Conservation (phyloP, 2,888 invertebrate genomes). For the Amiota mariae region DNA sequence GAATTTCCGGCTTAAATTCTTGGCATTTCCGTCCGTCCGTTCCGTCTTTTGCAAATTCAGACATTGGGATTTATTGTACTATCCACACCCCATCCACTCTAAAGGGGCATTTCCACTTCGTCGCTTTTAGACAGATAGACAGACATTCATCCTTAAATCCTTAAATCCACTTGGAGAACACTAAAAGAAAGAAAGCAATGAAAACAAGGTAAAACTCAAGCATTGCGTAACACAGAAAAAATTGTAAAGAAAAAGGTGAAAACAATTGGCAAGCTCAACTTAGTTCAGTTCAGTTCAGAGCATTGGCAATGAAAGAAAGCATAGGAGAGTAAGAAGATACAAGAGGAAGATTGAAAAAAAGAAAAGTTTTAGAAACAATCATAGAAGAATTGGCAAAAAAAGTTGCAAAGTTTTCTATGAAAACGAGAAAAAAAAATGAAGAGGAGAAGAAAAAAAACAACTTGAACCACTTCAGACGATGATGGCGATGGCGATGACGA, state of each 20-base stretch:
- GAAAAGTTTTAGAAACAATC: slow-evolving; percentile 20
- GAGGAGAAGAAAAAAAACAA: neutral
- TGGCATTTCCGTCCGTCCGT: slow-evolving; percentile 42
- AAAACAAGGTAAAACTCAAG: slow-evolving; percentile 23
- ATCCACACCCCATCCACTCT: neutral
- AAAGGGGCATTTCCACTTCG: slow-evolving; percentile 16
- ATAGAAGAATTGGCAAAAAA: slow-evolving; percentile 23
- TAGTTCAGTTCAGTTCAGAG: neutral
- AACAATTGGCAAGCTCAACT: slow-evolving; percentile 5
- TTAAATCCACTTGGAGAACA: slow-evolving; percentile 1
- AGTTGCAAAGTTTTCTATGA: slow-evolving; percentile 14
- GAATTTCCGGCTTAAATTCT: slow-evolving; percentile 40
- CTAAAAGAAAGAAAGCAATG: neutral
- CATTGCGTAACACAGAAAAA: slow-evolving; percentile 42
- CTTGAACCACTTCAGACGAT: slow-evolving; percentile 27
- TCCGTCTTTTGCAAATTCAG: neutral
- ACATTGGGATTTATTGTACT: neutral
- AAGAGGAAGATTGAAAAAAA: slow-evolving; percentile 25
- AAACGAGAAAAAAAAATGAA: neutral
- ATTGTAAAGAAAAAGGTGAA: slow-evolving; percentile 30
- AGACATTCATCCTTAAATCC: slow-evolving; percentile 2
- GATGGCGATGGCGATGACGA: slow-evolving; percentile 13
- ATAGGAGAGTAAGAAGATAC: slow-evolving; percentile 17
- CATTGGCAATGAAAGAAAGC: slow-evolving; percentile 9
- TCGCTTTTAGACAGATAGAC: slow-evolving; percentile 1